Evolutionary conservation across 2,797 vertebrate species (phyloP), one percentile per base, ranked within the genome.

Genomic region (Dicrostonyx torquatus): DNA sequence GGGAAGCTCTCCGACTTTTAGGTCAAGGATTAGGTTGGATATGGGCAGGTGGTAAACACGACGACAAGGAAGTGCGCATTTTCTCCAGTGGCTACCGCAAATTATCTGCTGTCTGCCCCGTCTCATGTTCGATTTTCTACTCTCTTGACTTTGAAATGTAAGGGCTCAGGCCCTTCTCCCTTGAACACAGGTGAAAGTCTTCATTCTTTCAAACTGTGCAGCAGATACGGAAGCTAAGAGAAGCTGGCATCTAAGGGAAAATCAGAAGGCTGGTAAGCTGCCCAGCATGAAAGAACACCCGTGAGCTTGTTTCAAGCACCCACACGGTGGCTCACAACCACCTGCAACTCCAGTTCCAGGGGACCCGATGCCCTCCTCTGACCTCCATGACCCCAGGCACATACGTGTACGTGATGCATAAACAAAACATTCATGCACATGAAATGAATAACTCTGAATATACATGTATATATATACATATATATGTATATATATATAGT

Each of bases 11-110:
- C 45, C 53, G 43, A 15, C 50, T 12, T 87, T 24, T 29, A 45
- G 8, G 11, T 66, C 10, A 77, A 66, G 34, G 62, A 24, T 22
- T 68, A 60, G 9, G 6, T 72, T 72, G 7, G 31, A 66, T 26
- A 43, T 84, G n/a, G n/a, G 17, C 45, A 62, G n/a, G 55, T 45
- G 24, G 55, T 66, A 50, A 53, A 70, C 2, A 24, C 8, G 18
- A 79, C 1, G 22, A 37, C 14, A 1, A 1, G 20, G 6, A 53
- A 86, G 34, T 24, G 8, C 3, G 0, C 8, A 20, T 66, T 50
- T 48, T 1, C 82, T 85, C 62, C 22, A 62, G 7, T 43, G n/a
- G 13, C 68, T 66, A 22, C 53, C 3, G 55, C 24, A 43, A 40
- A 40, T 17, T 24, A 20, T 17, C 24, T 10, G 18, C 43, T 26